Percentiles rank a stretch among this genome's conserved stretches.
Evolutionary conservation across 2,888 invertebrate genomes (phyloP).

Genomic region (Villa cingulata): DNA sequence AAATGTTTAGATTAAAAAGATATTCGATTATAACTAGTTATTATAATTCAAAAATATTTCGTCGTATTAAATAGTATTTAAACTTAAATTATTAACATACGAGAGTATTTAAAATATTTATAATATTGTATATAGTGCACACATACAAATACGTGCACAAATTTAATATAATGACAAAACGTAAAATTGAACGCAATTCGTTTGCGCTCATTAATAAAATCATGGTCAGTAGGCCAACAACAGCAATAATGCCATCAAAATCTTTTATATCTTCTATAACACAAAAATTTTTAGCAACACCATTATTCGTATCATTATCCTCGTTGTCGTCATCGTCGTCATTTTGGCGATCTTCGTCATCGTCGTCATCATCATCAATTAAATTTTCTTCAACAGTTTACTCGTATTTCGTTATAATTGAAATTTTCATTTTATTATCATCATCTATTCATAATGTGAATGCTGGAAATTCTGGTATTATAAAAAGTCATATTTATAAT

Average conservation of each 20-base stretch:
- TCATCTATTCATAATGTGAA: slow-evolving; percentile 3
- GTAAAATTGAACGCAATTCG: slow-evolving; percentile 3
- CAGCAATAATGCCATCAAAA: too few species aligned
- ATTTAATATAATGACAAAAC: slow-evolving; percentile 1
- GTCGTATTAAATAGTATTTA: too few species aligned
- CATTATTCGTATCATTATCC: too few species aligned
- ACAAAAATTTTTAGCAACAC: too few species aligned
- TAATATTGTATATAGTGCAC: too few species aligned
- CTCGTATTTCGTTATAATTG: not conserved
- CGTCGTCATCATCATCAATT: not conserved
- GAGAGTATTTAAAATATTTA: too few species aligned
- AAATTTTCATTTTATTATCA: not conserved
- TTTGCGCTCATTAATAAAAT: not conserved
- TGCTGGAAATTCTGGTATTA: not conserved
- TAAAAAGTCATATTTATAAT: not conserved
- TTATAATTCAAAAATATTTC: too few species aligned
- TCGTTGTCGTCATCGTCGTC: too few species aligned
- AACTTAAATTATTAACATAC: too few species aligned
- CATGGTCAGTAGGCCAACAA: slow-evolving; percentile 8
- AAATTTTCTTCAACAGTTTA: not conserved
- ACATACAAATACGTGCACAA: too few species aligned
- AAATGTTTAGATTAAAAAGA: too few species aligned
- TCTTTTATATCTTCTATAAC: not conserved
- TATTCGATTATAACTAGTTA: too few species aligned
- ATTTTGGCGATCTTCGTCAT: not conserved